These are phyloP conservation scores for Chironomus tentans DNA, from an alignment of 2,888 invertebrate genomes.

Conservation along the genomic window DNA sequence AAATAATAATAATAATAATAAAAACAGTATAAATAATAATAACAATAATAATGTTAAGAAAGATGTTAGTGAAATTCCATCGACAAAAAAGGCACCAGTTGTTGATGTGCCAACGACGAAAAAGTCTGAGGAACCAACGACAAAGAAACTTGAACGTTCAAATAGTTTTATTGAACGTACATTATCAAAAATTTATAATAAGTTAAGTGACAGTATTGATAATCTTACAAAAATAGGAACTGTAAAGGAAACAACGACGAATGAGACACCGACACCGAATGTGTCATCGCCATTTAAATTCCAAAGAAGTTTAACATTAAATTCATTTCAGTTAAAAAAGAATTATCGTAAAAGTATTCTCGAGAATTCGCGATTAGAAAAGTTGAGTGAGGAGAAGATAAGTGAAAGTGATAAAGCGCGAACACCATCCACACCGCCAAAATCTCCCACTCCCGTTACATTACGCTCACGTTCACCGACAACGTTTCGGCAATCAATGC, in stretches of 20 bases:
- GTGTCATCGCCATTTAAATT: conserved; percentile 34
- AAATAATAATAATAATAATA: not conserved
- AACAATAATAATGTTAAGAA: no score
- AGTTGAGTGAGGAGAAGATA: conserved; percentile 38
- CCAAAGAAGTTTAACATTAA: conserved; percentile 41
- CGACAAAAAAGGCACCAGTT: not conserved
- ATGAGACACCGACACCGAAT: not conserved
- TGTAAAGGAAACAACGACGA: conserved; percentile 1
- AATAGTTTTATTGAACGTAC: conserved; percentile 40
- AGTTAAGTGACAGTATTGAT: conserved; percentile 40
- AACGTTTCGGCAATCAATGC: conserved; percentile 11
- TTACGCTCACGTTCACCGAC: not conserved
- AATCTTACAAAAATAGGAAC: conserved; percentile 34
- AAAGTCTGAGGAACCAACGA: not conserved
- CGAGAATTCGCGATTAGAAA: conserved; percentile 38
- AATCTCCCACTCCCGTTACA: not conserved
- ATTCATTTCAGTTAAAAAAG: conserved; percentile 37
- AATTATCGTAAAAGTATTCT: conserved; percentile 36
- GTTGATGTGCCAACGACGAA: not conserved
- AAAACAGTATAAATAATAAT: no score
- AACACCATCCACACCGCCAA: not conserved
- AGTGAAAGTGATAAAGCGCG: not conserved
- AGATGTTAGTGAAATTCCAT: no score
- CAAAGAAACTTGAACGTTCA: conserved; percentile 38
- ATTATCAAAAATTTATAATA: conserved; percentile 37